phyloP scores from a whole-genome alignment of 2,888 invertebrate genomes.

The Yponomeuta sedellus region DNA sequence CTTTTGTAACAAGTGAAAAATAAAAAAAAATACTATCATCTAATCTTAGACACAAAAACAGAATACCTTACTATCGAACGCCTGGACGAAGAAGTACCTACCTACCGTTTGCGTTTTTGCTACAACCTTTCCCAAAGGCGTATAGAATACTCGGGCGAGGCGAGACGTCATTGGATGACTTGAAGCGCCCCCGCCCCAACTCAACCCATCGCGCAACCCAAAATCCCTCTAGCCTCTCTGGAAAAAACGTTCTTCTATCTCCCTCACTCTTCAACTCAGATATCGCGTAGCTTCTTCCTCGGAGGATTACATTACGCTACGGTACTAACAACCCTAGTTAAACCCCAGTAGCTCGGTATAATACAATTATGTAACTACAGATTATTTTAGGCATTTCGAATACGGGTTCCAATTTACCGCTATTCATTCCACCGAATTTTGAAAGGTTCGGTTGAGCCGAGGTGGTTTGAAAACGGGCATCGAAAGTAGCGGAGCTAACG shows the following conservation, averaged over 20 bases:
- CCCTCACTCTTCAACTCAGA: neutral
- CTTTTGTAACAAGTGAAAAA: too few species aligned
- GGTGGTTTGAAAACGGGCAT: neutral
- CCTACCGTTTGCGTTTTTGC: neutral
- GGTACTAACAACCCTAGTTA: too few species aligned
- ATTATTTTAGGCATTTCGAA: too few species aligned
- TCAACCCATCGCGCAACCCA: neutral
- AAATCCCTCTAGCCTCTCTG: neutral
- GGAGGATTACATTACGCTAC: too few species aligned
- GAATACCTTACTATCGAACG: neutral
- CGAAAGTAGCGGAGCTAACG: neutral
- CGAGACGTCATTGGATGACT: neutral
- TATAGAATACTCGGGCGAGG: neutral
- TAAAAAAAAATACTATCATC: too few species aligned
- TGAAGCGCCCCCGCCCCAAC: neutral
- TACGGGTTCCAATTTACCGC: neutral
- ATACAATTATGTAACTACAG: too few species aligned
- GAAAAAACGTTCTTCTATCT: neutral
- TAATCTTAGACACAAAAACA: too few species aligned
- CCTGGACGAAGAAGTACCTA: neutral
- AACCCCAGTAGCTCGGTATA: too few species aligned
- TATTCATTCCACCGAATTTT: neutral
- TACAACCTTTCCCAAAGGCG: neutral
- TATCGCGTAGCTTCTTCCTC: too few species aligned
- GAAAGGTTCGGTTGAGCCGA: neutral